Conservation (phyloP, 2,797 vertebrate species). For the Mormyrops boulengeri region DNA sequence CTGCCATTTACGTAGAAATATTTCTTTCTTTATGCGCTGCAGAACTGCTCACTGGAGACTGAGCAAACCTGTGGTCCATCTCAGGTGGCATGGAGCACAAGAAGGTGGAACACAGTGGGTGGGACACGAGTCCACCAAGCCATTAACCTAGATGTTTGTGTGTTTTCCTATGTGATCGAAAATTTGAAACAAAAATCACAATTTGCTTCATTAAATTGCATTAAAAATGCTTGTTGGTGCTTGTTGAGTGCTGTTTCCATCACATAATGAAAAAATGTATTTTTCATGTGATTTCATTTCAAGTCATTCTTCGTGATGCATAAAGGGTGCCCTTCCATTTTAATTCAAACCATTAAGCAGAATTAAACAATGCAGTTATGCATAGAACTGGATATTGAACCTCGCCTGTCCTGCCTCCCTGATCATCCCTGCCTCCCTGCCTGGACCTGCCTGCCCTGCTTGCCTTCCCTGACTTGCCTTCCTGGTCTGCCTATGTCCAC, state of each 20-base stretch:
- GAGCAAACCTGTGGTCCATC: not conserved
- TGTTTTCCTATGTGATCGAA: not conserved
- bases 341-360: not conserved
- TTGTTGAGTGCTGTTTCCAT: not conserved
- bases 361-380: not conserved
- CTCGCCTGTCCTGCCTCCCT: not conserved
- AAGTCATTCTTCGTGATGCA: not conserved
- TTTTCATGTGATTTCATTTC: not conserved
- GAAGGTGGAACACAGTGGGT: not conserved
- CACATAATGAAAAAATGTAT: not conserved
- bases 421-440: no score
- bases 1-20: not conserved
- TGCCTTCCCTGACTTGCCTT: not conserved
- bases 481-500: not conserved
- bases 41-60: not conserved
- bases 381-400: not conserved
- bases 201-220: not conserved
- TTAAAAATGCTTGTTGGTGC: not conserved
- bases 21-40: not conserved
- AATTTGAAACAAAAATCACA: not conserved
- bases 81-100: not conserved
- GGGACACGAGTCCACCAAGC: not conserved
- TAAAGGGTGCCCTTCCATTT: not conserved
- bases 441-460: no score
- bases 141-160: not conserved